Conservation (phyloP, 2,888 invertebrate species). For the Drosophila setosimentum region DNA sequence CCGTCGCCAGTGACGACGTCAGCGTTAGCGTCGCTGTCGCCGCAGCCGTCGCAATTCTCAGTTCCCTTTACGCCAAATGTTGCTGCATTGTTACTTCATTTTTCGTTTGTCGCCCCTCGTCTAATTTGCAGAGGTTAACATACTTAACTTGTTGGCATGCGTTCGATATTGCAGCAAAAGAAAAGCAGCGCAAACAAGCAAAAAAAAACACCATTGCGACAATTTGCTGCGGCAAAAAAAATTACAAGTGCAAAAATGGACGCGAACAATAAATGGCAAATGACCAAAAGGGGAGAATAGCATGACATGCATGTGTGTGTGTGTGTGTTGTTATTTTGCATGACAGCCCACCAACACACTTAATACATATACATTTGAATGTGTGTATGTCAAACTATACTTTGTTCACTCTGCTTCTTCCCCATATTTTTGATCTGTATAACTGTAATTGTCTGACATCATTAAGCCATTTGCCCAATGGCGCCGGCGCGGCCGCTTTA, state of each 20-base stretch:
- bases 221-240: constrained; percentile 73
- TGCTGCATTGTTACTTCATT: constrained; percentile 79
- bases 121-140: constrained; percentile 77
- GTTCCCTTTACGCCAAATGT: constrained; percentile 44
- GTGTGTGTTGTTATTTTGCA: background rate
- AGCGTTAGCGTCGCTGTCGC: constrained; percentile 42
- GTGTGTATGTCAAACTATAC: background rate
- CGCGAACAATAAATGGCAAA: constrained; percentile 18
- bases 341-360: background rate
- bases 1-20: constrained; percentile 50
- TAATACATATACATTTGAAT: background rate
- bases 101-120: constrained; percentile 32
- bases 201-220: constrained; percentile 61
- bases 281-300: constrained; percentile 24
- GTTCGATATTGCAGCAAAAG: constrained; percentile 69
- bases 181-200: constrained; percentile 33
- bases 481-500: constrained; percentile 64
- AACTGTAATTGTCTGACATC: constrained; percentile 7
- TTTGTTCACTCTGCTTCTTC: background rate
- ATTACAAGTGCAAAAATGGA: constrained; percentile 33
- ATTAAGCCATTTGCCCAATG: constrained; percentile 9
- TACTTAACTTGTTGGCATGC: constrained; percentile 79
- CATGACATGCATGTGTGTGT: background rate
- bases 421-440: constrained; percentile 2
- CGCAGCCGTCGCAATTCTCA: constrained; percentile 40